Percentiles rank a stretch among this genome's conserved stretches.
Evolutionary conservation across 2,888 invertebrate species (phyloP).

Genomic region (Polymixis flavicincta): DNA sequence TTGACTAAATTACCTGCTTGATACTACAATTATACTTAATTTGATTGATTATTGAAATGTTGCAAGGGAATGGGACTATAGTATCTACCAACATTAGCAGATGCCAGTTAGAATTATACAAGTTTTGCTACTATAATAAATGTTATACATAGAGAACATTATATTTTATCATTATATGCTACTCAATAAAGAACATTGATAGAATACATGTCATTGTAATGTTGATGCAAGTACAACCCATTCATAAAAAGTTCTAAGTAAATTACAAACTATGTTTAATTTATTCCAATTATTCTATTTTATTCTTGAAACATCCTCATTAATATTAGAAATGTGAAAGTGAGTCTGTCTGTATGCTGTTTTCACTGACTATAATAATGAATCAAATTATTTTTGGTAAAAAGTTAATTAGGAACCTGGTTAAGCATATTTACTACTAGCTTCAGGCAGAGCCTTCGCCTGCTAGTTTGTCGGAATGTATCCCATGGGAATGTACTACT

Average conservation of each 20-base stretch:
- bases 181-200: background rate
- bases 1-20: background rate
- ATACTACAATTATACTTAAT: background rate
- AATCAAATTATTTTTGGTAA: background rate
- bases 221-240: too few species aligned
- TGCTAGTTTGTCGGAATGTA: too few species aligned
- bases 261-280: background rate
- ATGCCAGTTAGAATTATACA: background rate
- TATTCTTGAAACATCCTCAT: conserved; percentile 2
- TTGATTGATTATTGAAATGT: background rate
- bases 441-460: too few species aligned
- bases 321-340: conserved; percentile 34
- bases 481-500: too few species aligned
- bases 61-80: background rate
- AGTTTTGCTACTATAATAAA: background rate
- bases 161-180: too few species aligned
- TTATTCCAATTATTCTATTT: conserved; percentile 19
- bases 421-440: background rate
- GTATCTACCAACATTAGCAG: background rate
- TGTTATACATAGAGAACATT: too few species aligned
- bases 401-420: background rate
- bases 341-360: background rate
- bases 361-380: background rate
- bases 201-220: background rate
- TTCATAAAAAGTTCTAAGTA: background rate